Evolutionary conservation across 2,888 invertebrate genomes (phyloP), one percentile per base, ranked within the genome.

Genomic region (Dryomyza anilis): DNA sequence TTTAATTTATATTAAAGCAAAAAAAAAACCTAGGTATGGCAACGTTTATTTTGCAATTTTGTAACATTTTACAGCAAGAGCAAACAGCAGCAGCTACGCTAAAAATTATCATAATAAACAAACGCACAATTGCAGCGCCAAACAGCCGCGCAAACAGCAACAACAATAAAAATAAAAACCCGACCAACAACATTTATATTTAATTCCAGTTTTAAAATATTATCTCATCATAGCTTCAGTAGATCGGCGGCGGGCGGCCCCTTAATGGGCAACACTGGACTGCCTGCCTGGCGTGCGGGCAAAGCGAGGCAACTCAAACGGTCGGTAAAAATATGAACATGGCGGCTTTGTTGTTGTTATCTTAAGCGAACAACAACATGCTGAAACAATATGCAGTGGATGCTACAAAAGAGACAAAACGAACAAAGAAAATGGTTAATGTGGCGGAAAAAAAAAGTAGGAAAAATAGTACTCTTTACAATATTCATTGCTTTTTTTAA

Each of bases 201-300:
- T 46, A 46, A 55, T 36, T 55, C 59, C 48, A 29, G 59, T 59
- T 59, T 46, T 19, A 21, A 59, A 59, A 21, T 48, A 33, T 59
- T 59, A 59, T 59, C 48, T 59, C 29, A 59, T 59, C 10, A 25
- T 46, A n/a, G n/a, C n/a, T n/a, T n/a, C n/a, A n/a, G n/a, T n/a
- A n/a, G n/a, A n/a, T n/a, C n/a, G n/a, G n/a, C n/a, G n/a, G n/a
- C n/a, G n/a, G n/a, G n/a, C n/a, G n/a, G n/a, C 46, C 19, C 29
- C 19, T 46, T 6, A 30, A 48, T 48, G 33, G 46, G 33, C 30
- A 19, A 21, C 6, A 23, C 21, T 12, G 21, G 45, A 46, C 7
- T 33, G 39, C 14, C n/a, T 12, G 39, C 14, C 39, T 14, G 23
- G 25, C 19, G 21, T 21, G 48, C 23, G 10, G 23, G 48, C 48